A percentile compares a stretch with the other conserved stretches of the same genome.
Evolutionary conservation across 2,113 vertebrate species (phyloP).

Genomic region (Leptodactylus fuscus): DNA sequence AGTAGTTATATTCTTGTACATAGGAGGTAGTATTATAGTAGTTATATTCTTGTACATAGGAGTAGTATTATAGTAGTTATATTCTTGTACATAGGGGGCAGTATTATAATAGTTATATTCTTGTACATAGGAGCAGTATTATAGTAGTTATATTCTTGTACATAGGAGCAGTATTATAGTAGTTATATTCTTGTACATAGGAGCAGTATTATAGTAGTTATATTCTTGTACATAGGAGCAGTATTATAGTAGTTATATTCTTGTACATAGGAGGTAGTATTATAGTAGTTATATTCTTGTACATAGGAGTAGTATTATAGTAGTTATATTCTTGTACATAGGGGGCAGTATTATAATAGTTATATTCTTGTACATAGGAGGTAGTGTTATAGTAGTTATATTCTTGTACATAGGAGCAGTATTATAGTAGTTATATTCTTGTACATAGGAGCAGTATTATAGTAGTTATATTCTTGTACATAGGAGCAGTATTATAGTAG

Average conservation of each 20-base stretch:
- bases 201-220: conserved; percentile 6
- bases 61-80: too few species aligned
- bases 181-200: conserved; percentile 8
- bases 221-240: conserved; percentile 4
- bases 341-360: too few species aligned
- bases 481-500: not conserved
- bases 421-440: conserved; percentile 6
- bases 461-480: conserved; percentile 3
- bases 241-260: conserved; percentile 10
- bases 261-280: too few species aligned
- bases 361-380: too few species aligned
- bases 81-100: too few species aligned
- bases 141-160: conserved; percentile 8
- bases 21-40: too few species aligned
- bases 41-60: too few species aligned
- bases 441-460: not conserved
- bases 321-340: not conserved
- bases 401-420: not conserved
- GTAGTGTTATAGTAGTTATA: not conserved
- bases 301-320: too few species aligned
- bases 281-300: too few species aligned
- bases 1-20: too few species aligned
- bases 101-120: too few species aligned
- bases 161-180: not conserved
- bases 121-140: conserved; percentile 1